phyloP scores from a whole-genome alignment of 2,113 vertebrate species.

The Suricata suricatta region DNA sequence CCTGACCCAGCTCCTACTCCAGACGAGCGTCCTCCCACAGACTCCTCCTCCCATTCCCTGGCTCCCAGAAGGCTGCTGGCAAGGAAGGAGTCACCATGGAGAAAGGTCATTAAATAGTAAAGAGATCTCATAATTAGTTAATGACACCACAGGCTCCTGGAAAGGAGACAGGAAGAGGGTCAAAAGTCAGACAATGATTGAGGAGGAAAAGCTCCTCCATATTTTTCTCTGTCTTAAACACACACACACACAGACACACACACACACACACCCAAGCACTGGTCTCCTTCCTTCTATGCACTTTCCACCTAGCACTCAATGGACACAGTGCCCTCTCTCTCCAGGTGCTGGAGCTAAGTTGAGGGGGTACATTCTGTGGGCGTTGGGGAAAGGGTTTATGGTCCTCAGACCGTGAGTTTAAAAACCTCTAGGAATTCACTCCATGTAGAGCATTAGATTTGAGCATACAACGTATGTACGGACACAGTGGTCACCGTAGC shows the following conservation, averaged over 20 bases:
- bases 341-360: background rate
- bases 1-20: background rate
- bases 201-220: background rate
- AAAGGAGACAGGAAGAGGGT: background rate
- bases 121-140: slow-evolving; percentile 68
- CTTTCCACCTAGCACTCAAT: background rate
- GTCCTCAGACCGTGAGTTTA: background rate
- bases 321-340: background rate
- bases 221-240: background rate
- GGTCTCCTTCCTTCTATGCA: background rate
- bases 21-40: background rate
- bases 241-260: background rate
- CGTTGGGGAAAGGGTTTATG: background rate
- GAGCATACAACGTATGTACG: background rate
- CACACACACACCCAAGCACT: background rate
- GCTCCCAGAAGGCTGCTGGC: background rate
- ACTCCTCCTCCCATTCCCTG: background rate
- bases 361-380: background rate
- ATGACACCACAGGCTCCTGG: slow-evolving; percentile 38
- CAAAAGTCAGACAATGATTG: background rate
- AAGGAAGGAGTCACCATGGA: background rate
- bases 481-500: background rate
- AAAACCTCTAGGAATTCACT: background rate
- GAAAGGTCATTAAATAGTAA: slow-evolving; percentile 74
- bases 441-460: background rate